Conservation (phyloP, 2,113 vertebrate species). For the Steatornis caripensis region DNA sequence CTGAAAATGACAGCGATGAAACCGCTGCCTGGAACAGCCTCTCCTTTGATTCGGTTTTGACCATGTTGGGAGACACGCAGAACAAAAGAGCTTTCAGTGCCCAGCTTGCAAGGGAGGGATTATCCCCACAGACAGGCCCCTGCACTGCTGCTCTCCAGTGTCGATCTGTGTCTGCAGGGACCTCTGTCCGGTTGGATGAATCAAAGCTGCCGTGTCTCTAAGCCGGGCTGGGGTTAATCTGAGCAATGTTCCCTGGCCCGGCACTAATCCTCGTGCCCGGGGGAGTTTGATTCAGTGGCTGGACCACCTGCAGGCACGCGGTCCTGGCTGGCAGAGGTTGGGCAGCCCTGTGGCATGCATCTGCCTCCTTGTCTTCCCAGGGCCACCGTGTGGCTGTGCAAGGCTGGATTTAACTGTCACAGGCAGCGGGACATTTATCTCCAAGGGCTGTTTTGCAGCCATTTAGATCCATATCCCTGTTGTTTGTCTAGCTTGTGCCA, state of each 20-base stretch:
- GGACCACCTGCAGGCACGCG: not conserved
- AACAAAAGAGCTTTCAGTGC: conserved; percentile 28
- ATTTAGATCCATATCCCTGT: not conserved
- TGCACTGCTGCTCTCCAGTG: not conserved
- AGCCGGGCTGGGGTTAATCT: not conserved
- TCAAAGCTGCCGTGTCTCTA: not conserved
- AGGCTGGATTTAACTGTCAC: not conserved
- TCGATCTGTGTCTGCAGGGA: not conserved
- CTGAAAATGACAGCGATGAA: not conserved
- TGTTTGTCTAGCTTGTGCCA: not conserved
- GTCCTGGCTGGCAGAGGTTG: not conserved
- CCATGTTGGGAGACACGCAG: not conserved
- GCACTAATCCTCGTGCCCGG: not conserved
- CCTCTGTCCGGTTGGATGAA: not conserved
- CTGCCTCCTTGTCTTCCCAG: not conserved
- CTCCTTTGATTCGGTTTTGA: not conserved
- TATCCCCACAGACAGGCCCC: not conserved
- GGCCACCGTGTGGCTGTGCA: rapidly evolving
- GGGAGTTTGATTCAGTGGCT: not conserved
- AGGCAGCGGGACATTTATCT: rapidly evolving
- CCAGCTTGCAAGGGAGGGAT: not conserved
- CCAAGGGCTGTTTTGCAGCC: not conserved
- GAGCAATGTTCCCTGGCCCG: not conserved
- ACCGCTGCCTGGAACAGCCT: not conserved
- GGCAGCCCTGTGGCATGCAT: not conserved